Evolutionary conservation across 2,113 vertebrate species (phyloP), one percentile per base, ranked within the genome.

Genomic region (Rhea pennata): DNA sequence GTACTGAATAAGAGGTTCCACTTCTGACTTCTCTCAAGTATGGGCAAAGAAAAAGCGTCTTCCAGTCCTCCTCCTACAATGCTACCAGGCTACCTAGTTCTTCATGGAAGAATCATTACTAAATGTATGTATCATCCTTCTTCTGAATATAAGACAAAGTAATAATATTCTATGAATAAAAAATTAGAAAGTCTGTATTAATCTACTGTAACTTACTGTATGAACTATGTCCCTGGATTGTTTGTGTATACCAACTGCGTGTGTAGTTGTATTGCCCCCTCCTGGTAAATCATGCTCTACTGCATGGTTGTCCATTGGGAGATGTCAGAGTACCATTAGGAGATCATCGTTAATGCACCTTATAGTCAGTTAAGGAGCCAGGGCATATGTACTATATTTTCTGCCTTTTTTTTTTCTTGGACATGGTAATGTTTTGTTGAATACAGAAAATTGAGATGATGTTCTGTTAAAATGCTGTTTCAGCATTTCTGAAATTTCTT

Each of bases 241-340:
- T 74, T 83, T 48, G 24, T 77, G 0, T 81, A 40, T 8, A 71
- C 4, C 21, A 79, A 31, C 44, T 79, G 85, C 80, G 3, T 67
- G 40, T 96, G 96, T 96, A 90, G 85, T 93, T 94, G 82, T 62
- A 95, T 95, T 97, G 97, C 96, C 97, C 95, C 53, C 96, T 97
- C 93, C 96, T 97, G 96, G 96, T 88, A 95, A 90, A 65, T 90
- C 6, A 3, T 21, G 20, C 24, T 85, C 20, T 71, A 48, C 56
- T 91, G 56, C 89, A 21, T 88, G 74, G 59, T 64, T 24, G 92
- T 87, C 64, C 64, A 86, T 64, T 71, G 31, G 76, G 82, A 88
- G 74, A 50, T 84, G 46, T 53, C 24, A 8, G 12, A 65, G 39
- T 85, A 85, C 78, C 84, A 85, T 93, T 76, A 67, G 13, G 29